These are phyloP conservation scores for Eubucco bourcierii DNA, from an alignment of 2,113 vertebrate species.

Conservation along the genomic window DNA sequence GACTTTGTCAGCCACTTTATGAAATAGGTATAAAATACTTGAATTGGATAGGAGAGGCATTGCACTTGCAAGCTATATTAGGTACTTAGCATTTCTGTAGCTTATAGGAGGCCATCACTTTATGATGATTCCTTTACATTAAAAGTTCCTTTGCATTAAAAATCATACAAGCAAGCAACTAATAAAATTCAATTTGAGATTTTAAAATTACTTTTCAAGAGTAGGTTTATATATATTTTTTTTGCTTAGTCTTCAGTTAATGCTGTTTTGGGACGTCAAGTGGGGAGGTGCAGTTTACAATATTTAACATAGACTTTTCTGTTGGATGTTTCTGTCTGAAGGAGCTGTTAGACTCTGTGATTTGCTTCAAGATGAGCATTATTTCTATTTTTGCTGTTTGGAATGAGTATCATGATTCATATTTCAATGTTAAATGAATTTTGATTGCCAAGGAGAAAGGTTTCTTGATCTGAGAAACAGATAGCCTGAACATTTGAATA, in stretches of 20 bases:
- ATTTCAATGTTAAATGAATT: background rate
- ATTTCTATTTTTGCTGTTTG: background rate
- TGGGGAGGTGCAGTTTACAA: background rate
- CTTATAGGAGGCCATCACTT: background rate
- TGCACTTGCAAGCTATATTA: background rate
- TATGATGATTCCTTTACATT: background rate
- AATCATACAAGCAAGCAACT: background rate
- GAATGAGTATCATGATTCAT: background rate
- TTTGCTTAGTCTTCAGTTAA: background rate
- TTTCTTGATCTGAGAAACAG: background rate
- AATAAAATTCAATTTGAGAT: background rate
- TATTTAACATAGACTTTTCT: background rate
- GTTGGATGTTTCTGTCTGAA: background rate
- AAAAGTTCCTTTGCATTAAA: background rate
- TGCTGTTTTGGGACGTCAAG: background rate
- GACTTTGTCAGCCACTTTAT: background rate
- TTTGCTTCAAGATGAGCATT: background rate
- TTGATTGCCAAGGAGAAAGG: background rate
- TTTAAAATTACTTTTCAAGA: background rate
- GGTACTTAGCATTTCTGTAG: background rate
- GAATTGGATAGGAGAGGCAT: background rate
- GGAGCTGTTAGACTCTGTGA: background rate
- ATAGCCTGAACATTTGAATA: background rate
- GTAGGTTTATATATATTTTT: background rate
- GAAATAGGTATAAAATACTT: background rate